Evolutionary conservation across 2,888 invertebrate species (phyloP).

Genomic region (Papilio demoleus): DNA sequence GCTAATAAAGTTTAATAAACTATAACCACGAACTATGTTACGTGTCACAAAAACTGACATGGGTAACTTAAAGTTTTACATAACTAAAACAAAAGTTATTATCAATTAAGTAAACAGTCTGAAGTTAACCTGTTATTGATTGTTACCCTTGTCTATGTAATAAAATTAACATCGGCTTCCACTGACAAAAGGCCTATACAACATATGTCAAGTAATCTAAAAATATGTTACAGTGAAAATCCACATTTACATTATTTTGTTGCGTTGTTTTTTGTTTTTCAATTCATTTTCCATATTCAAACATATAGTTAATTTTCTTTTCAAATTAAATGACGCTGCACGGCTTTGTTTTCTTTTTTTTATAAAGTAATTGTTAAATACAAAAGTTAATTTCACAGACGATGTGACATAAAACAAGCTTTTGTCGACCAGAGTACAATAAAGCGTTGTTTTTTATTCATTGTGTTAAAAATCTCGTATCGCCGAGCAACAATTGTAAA

Average conservation of each 20-base stretch:
- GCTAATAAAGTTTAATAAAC: neutral
- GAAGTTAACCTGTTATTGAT: conserved; percentile 16
- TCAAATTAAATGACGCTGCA: too few species aligned
- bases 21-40: neutral
- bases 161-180: neutral
- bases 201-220: too few species aligned
- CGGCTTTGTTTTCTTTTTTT: neutral
- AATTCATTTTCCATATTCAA: too few species aligned
- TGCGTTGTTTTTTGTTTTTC: too few species aligned
- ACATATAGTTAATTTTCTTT: too few species aligned
- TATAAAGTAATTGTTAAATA: neutral
- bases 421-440: neutral
- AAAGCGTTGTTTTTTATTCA: conserved; percentile 11
- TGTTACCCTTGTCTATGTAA: neutral
- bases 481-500: neutral
- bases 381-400: conserved; percentile 12
- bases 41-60: conserved; percentile 8
- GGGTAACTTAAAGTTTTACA: neutral
- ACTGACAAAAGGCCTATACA: neutral
- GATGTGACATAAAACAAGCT: conserved; percentile 4
- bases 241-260: too few species aligned
- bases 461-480: conserved; percentile 8
- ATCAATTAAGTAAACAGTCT: neutral
- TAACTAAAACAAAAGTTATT: conserved; percentile 11
- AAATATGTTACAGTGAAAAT: too few species aligned